Evolutionary conservation across 2,113 vertebrate genomes (phyloP).

Genomic region (Tyto alba): DNA sequence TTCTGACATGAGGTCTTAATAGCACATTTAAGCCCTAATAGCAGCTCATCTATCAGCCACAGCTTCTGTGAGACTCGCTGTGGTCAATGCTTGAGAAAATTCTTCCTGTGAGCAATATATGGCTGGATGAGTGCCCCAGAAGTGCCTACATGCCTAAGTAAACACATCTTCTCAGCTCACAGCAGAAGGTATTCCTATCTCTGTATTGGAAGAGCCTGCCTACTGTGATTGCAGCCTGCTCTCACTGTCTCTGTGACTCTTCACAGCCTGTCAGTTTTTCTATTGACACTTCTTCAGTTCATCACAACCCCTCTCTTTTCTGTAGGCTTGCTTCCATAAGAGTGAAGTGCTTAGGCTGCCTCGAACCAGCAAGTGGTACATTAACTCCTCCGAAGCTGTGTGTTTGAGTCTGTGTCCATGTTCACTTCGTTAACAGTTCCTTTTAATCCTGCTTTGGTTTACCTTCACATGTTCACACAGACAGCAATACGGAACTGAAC

Average conservation of each 20-base stretch:
- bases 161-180: neutral
- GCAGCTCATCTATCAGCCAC: neutral
- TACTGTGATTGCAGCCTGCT: slow-evolving; percentile 39
- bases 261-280: slow-evolving; percentile 61
- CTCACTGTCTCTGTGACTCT: slow-evolving; percentile 38
- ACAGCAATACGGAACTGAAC: neutral
- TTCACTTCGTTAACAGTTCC: neutral
- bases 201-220: slow-evolving; percentile 19
- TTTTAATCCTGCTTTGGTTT: slow-evolving; percentile 9
- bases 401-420: neutral
- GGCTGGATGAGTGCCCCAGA: neutral
- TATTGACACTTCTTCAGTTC: slow-evolving; percentile 45
- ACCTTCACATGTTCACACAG: slow-evolving; percentile 1
- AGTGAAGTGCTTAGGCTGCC: slow-evolving; percentile 6
- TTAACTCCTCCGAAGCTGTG: neutral
- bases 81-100: neutral
- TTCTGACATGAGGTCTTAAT: neutral
- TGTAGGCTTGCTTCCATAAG: slow-evolving; percentile 1
- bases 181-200: slow-evolving; percentile 19
- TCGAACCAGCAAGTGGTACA: neutral
- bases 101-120: neutral
- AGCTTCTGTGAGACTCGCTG: neutral
- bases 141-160: neutral
- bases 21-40: neutral
- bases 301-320: slow-evolving; percentile 17